These are phyloP conservation scores for Pachycephus smyrnensis DNA, from an alignment of 2,888 invertebrate species.

Conservation along the genomic window DNA sequence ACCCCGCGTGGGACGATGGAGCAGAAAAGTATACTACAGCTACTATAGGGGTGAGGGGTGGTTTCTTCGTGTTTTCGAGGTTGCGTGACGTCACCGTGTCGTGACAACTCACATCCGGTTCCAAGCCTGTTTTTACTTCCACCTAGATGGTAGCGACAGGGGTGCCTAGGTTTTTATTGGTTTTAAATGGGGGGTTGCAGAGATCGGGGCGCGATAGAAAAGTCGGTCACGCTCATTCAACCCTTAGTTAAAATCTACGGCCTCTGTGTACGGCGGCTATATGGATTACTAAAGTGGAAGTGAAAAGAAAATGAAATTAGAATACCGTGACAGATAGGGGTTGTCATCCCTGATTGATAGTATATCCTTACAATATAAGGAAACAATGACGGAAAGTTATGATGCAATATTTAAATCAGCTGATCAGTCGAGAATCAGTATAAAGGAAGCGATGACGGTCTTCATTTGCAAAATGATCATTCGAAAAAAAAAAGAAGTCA, in stretches of 20 bases:
- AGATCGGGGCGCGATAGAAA: constrained; percentile 41
- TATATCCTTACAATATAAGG: no score
- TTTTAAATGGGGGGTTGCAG: constrained; percentile 36
- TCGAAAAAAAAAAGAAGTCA: not conserved
- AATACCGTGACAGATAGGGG: no score
- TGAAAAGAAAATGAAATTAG: no score
- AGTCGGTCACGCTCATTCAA: constrained; percentile 45
- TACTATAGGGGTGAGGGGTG: not conserved
- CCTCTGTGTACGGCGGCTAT: no score
- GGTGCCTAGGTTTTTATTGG: constrained; percentile 30
- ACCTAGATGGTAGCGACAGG: not conserved
- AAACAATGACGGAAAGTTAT: no score
- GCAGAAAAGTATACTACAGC: not conserved
- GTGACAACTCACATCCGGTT: constrained; percentile 29
- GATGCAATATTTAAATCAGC: no score
- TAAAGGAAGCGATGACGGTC: constrained; percentile 14
- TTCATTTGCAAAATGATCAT: constrained; percentile 15
- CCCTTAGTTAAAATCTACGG: not conserved
- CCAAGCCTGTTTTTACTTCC: constrained; percentile 16
- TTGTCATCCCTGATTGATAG: no score
- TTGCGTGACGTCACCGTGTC: constrained; percentile 32
- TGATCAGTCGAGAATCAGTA: no score
- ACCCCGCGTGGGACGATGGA: not conserved
- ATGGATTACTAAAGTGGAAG: no score
- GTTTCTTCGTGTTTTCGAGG: constrained; percentile 16